Base-by-base conservation (phyloP, 1,140 invertebrate species). In the Agraylea sexmaculata region DNA sequence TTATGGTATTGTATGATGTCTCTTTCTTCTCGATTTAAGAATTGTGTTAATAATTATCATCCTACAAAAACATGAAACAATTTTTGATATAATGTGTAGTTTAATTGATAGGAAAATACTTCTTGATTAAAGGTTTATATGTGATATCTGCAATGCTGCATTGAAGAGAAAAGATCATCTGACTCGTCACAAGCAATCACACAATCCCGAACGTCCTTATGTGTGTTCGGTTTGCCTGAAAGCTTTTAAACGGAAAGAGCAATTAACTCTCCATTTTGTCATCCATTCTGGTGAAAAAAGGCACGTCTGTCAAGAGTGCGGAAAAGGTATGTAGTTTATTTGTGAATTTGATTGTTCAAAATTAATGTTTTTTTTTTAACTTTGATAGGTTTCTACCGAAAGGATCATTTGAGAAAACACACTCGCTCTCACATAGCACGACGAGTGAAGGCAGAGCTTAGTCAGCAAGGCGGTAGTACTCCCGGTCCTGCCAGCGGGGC, bases 261-360 rank as follows among this genome's bases (percentile, higher is more conserved):
- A 87, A 47, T 67, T 88, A 3, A 83, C 82, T 0, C 58, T 86
- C 47, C 83, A 88, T 63, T 84, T 83, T 58, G 80, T 87, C 28
- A 86, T 87, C 51, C 83, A 88, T 57, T 84, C 82, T 0, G 83
- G 83, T 2, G 83, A 88, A 55, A 90, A 90, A 55, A 64, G 80
- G 20, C 85, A 88, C 51, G 71, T 87, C 5, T 89, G 86, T 58
- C 78, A 79, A 19, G 84, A 87, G 51, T 89, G 86, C 51, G 81
- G 83, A 29, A 89, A 88, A 63, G 83, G 81, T 59, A 71, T 77
- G 42, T 7, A 16, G 30, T 32, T 6, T 8, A 32, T n/a, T 6
- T 33, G 16, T n/a, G 19, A 30, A 13, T 2, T 31, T 37, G 1
- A 22, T 29, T 29, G 17, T 30, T 23, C 11, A 17, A 16, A 19